Base-by-base conservation (phyloP, 2,113 vertebrate species). In the Pterocles orientalis region DNA sequence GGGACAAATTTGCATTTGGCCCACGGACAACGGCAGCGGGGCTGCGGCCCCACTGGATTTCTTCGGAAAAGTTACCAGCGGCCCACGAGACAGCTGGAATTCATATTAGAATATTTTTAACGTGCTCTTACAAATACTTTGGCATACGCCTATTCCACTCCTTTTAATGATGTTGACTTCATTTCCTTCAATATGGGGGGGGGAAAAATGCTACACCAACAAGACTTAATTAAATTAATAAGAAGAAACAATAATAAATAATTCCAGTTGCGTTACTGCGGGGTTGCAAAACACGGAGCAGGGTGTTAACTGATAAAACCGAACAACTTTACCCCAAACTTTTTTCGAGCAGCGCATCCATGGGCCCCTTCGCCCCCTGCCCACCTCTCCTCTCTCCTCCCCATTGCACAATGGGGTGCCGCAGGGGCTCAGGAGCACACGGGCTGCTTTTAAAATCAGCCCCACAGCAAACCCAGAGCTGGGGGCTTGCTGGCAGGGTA, bases 151-250 rank as follows among this genome's bases (percentile, higher is more conserved):
- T 93, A 23, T 93, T 56, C 90, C 92, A 88, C 88, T 92, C 90
- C 93, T 94, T 84, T 93, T 96, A 93, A 96, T 76, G 94, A 90
- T 71, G 90, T 82, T 93, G 95, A 95, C 96, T 96, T 96, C 90
- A 95, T 86, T 95, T 93, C 93, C 94, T 95, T 93, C 60, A 93
- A 86, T 51, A 77, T 0, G 7, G 21, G 21, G 31, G 31, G 8
- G 36, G 28, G 14, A 34, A 60, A 69, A 73, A 91, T 0, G 66
- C 82, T 58, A 53, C 82, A 77, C 90, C 66, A 34, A 66, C 41
- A 47, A 28, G 47, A 8, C 88, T 91, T 91, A 93, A 96, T 96
- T 91, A 71, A 85, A 91, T 80, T 91, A 95, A 92, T 90, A 41
- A 85, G 70, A 36, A 87, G 70, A 43, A 90, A 82, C 45, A 81